Evolutionary conservation across 2,113 vertebrate species (phyloP).

Genomic region (Plectropomus leopardus): DNA sequence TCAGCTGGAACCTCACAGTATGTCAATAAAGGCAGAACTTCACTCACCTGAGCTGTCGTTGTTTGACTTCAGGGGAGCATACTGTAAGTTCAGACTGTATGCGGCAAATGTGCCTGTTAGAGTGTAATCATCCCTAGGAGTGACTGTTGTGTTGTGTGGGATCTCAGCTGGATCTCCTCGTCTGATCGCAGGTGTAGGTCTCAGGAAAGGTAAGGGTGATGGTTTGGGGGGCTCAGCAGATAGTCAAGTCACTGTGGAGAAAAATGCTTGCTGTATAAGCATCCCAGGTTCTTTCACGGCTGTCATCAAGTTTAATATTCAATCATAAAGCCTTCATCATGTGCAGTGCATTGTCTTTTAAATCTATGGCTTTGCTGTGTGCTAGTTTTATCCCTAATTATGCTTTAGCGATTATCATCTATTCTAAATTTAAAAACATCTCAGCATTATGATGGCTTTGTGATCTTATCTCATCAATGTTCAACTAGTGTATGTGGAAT

Average conservation of each 20-base stretch:
- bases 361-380: neutral
- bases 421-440: neutral
- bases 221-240: constrained; percentile 47
- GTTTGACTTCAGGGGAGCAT: constrained; percentile 57
- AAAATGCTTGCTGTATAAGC: constrained; percentile 70
- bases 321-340: constrained; percentile 76
- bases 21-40: constrained; percentile 76
- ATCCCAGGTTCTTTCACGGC: constrained; percentile 57
- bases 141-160: constrained; percentile 46
- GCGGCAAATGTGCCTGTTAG: neutral
- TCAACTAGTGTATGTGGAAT: constrained; percentile 79
- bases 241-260: constrained; percentile 69
- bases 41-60: constrained; percentile 56
- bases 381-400: neutral
- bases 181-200: constrained; percentile 88
- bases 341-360: neutral
- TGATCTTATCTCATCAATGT: constrained; percentile 81
- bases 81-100: constrained; percentile 19
- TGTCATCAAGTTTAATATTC: constrained; percentile 62
- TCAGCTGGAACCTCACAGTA: constrained; percentile 56
- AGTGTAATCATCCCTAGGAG: constrained; percentile 16
- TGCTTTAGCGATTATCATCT: neutral
- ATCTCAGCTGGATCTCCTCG: constrained; percentile 60
- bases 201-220: constrained; percentile 91
- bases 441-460: constrained; percentile 71